These are phyloP conservation scores for Ambastaia sidthimunki DNA, from an alignment of 2,797 vertebrate genomes.

Conservation along the genomic window DNA sequence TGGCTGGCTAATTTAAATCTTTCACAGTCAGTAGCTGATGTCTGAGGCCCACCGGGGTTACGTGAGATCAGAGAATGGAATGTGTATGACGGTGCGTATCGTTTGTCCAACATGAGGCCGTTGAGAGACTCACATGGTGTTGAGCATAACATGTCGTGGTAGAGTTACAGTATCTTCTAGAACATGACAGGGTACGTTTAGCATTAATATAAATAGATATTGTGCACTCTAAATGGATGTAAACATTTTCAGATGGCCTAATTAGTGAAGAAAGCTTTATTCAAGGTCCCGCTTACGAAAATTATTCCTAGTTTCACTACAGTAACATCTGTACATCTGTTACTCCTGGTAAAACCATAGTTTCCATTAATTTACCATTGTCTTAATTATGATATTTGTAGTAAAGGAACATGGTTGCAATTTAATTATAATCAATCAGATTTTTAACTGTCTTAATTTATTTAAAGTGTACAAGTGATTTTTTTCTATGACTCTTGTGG, in stretches of 20 bases:
- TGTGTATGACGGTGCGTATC: conserved; percentile 28
- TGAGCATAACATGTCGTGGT: conserved; percentile 28
- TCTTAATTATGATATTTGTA: not conserved
- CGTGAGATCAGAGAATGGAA: conserved; percentile 61
- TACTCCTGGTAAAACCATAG: not conserved
- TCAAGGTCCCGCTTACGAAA: too few relatives aligned
- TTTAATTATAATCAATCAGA: not conserved
- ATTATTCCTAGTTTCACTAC: too few relatives aligned
- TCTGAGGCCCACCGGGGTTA: conserved; percentile 72
- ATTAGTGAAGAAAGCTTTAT: not conserved
- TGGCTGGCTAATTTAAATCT: conserved; percentile 54
- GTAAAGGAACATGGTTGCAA: not conserved
- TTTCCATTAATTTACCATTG: not conserved
- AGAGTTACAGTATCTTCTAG: conserved; percentile 40
- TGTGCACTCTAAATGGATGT: conserved; percentile 9
- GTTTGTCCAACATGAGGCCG: conserved; percentile 20
- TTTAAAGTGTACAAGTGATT: too few relatives aligned
- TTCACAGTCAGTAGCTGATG: conserved; percentile 72
- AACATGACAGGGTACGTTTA: conserved; percentile 56
- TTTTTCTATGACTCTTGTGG: too few relatives aligned
- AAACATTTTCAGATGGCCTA: not conserved
- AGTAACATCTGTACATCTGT: too few relatives aligned
- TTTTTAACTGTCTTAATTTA: not conserved
- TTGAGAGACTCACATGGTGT: conserved; percentile 7
- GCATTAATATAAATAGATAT: conserved; percentile 5